A percentile compares a stretch with the other conserved stretches of the same genome.
Conservation (phyloP, 2,113 vertebrate species). For the Nycticorax nycticorax region DNA sequence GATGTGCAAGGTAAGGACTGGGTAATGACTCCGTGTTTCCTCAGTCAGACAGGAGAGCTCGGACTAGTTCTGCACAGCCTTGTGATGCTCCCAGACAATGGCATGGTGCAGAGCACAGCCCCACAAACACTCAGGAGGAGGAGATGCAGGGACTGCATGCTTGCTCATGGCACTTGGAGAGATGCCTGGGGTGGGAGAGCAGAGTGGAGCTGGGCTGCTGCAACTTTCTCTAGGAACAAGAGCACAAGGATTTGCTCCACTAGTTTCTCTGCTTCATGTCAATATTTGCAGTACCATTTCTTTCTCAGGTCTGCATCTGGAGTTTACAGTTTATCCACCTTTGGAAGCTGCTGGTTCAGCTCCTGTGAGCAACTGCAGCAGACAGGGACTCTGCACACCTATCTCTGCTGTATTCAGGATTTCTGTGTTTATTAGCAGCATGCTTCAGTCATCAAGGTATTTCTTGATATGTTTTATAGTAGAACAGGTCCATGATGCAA, state of each 20-base stretch:
- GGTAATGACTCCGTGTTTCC: neutral
- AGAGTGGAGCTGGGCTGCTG: neutral
- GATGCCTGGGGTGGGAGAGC: neutral
- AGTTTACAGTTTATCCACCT: rapidly evolving
- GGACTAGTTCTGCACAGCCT: neutral
- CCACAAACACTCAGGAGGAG: neutral
- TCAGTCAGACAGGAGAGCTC: neutral
- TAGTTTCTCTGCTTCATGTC: neutral
- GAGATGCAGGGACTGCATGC: neutral
- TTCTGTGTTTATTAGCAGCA: neutral
- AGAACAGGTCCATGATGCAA: neutral
- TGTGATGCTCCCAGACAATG: neutral
- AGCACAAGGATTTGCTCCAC: neutral
- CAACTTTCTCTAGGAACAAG: neutral
- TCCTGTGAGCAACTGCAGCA: neutral
- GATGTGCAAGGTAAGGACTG: neutral
- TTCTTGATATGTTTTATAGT: neutral
- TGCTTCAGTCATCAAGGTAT: neutral
- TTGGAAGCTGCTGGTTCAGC: neutral
- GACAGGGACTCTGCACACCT: rapidly evolving
- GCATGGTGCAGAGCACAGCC: neutral
- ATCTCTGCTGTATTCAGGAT: neutral
- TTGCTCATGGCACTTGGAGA: rapidly evolving
- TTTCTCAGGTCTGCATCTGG: neutral
- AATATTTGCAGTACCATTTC: neutral